Conservation (phyloP, 1,140 invertebrate species). For the Heliconius melpomene region DNA sequence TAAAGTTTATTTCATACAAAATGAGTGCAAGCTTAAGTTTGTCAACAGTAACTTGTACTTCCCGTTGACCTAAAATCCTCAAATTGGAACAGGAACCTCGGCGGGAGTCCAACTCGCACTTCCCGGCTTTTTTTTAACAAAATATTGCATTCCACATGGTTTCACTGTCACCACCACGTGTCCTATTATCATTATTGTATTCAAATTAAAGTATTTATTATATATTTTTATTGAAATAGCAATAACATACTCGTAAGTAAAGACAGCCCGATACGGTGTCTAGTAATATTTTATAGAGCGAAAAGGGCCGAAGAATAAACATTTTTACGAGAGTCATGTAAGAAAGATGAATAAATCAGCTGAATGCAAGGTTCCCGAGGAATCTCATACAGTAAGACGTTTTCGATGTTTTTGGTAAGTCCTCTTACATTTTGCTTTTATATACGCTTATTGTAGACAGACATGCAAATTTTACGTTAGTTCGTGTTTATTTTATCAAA, state of each 20-base stretch:
- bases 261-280: not conserved
- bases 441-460: not conserved
- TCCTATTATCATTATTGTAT: too few relatives aligned
- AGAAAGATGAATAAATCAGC: slow-evolving; percentile 17
- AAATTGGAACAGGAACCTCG: too few relatives aligned
- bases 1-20: too few relatives aligned
- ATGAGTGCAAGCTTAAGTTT: too few relatives aligned
- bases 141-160: too few relatives aligned
- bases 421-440: slow-evolving; percentile 10
- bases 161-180: too few relatives aligned
- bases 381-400: slow-evolving; percentile 19
- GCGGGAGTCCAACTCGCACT: too few relatives aligned
- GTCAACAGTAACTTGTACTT: too few relatives aligned
- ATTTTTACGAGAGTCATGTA: slow-evolving; percentile 1
- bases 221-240: too few relatives aligned
- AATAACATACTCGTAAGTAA: not conserved
- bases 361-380: not conserved
- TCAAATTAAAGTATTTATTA: too few relatives aligned
- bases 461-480: not conserved
- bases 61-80: too few relatives aligned
- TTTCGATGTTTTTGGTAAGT: slow-evolving; percentile 18
- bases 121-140: too few relatives aligned
- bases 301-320: slow-evolving; percentile 20
- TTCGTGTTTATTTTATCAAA: not conserved
- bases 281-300: slow-evolving; percentile 16